A percentile compares a stretch with the other conserved stretches of the same genome.
Evolutionary conservation across 2,113 vertebrate genomes (phyloP).

Genomic region (Rhineura floridana): DNA sequence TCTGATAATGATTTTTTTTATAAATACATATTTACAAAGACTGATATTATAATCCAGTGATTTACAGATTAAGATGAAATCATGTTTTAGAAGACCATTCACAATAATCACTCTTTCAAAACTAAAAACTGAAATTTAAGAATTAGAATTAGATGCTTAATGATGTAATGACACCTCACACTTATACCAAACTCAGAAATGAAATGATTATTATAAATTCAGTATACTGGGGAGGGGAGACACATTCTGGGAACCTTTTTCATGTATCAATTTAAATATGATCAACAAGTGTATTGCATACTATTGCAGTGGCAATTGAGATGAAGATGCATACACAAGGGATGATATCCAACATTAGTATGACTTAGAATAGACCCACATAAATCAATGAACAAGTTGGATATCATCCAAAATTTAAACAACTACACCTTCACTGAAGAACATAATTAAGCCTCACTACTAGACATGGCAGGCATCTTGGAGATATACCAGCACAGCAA

Average conservation of each 20-base stretch:
- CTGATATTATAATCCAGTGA: background rate
- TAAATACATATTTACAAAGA: background rate
- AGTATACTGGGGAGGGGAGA: background rate
- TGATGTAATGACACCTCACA: background rate
- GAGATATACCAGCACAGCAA: too few species aligned
- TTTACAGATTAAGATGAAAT: background rate
- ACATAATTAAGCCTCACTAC: too few species aligned
- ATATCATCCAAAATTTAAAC: too few species aligned
- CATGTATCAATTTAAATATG: background rate
- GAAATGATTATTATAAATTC: background rate
- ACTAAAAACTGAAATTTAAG: background rate
- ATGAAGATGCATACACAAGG: too few species aligned
- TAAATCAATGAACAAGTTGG: too few species aligned
- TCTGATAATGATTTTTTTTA: too few species aligned
- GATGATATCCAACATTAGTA: too few species aligned
- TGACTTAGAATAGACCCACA: too few species aligned
- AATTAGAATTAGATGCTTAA: background rate
- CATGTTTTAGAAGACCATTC: background rate
- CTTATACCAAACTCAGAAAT: background rate
- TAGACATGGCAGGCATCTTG: too few species aligned
- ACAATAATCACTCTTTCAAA: background rate
- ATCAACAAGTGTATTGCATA: background rate
- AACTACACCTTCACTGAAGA: too few species aligned
- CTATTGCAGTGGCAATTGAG: too few species aligned
- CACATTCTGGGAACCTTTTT: background rate